Evolutionary conservation across 2,113 vertebrate genomes (phyloP).

Genomic region (Leptosomus discolor): DNA sequence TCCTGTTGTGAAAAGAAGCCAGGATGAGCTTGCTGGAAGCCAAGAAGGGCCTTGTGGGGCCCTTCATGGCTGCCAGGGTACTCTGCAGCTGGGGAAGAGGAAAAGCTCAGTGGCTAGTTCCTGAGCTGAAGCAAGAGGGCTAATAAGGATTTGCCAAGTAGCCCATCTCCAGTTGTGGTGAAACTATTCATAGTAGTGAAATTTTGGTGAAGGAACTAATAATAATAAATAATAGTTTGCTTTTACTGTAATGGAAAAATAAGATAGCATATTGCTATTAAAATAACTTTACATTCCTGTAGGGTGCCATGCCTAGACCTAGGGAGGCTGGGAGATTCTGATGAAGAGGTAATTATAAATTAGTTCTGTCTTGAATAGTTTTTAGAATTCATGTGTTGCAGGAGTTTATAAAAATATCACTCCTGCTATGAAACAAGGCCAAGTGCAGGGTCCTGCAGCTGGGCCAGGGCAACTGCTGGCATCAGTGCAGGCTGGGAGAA

Average conservation of each 20-base stretch:
- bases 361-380: background rate
- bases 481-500: no score
- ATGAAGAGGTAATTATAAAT: conserved; percentile 75
- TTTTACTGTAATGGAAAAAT: background rate
- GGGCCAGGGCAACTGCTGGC: no score
- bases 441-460: no score
- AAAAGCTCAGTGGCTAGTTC: background rate
- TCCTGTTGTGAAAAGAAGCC: background rate
- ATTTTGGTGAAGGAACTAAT: background rate
- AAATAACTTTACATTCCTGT: conserved; percentile 23
- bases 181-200: background rate
- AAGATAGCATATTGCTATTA: background rate
- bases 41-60: background rate
- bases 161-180: background rate
- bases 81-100: background rate
- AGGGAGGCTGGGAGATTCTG: conserved; percentile 70
- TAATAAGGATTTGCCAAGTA: background rate
- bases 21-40: background rate
- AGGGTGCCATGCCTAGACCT: conserved; percentile 80
- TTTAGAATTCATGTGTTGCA: background rate
- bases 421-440: no score
- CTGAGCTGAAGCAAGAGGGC: background rate
- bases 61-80: fast-evolving
- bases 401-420: background rate
- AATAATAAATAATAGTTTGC: background rate